Base-by-base conservation (phyloP, 2,888 invertebrate genomes). In the Dusona sp. region DNA sequence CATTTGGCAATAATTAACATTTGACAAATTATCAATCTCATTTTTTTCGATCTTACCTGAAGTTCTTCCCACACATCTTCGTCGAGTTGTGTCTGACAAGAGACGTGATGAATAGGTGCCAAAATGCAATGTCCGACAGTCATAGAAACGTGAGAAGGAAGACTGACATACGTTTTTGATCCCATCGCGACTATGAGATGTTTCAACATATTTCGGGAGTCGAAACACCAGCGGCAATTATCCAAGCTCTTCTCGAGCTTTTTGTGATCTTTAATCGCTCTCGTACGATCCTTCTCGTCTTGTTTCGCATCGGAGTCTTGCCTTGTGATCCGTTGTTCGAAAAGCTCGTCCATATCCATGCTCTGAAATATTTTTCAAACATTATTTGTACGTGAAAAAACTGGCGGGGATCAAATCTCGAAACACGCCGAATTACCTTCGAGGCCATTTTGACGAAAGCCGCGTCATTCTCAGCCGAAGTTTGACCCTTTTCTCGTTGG, bases 51-150 rank as follows among this genome's bases (percentile, higher is more conserved):
- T 61, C 91, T 92, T 94, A 97, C 97, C 95, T 96, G 95, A 84
- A 99, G 95, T 95, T 99, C 99, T 84, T 96, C 96, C 98, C 98
- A 99, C 70, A 98, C 97, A 95, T 99, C 98, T 95, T 99, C 99
- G 95, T 99, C 99, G 64, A 98, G 92, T 88, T 97, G 96, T 0
- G 98, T 98, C 54, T 97, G 96, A 93, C 98, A 97, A 2, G 96
- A 93, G 0, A 96, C 95, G 94, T 99, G 99, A 89, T 97, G 96
- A 91, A 97, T 96, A 0, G 99, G 98, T 2, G 97, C 96, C 90
- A 99, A 96, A 74, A 98, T 94, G 92, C 97, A 99, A 92, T 99
- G 99, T 0, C 98, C 97, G 80, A 96, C 95, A 3, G 97, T 97
- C 85, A 99, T 94, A 0, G 99, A 98, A 90, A 96, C 96, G 92